phyloP scores from a whole-genome alignment of 2,888 invertebrate genomes.

The Beris morrisii region DNA sequence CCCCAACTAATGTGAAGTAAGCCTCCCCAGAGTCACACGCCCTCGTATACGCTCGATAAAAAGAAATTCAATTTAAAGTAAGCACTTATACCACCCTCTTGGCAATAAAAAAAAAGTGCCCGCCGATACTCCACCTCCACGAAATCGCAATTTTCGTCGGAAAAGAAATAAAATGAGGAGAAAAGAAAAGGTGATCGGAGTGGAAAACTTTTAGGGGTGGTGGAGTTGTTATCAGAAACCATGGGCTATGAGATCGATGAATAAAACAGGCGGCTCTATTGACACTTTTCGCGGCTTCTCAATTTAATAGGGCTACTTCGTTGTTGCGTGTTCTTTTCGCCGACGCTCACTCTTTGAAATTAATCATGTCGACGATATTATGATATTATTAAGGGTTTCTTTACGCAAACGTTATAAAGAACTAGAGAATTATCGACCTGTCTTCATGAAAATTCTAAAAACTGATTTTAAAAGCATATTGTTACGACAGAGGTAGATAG shows the following conservation, averaged over 20 bases:
- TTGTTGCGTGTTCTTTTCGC: slow-evolving; percentile 6
- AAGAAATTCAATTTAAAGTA: slow-evolving; percentile 39
- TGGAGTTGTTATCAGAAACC: slow-evolving; percentile 20
- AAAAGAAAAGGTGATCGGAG: slow-evolving; percentile 25
- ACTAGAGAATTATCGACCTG: no score
- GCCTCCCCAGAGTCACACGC: slow-evolving; percentile 9
- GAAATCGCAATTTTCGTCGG: slow-evolving; percentile 18
- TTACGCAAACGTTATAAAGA: no score
- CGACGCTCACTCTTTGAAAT: slow-evolving; percentile 18
- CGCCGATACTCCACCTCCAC: background rate
- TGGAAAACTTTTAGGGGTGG: slow-evolving; percentile 4
- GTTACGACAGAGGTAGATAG: no score
- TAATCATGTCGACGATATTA: slow-evolving; percentile 20
- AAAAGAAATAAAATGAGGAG: slow-evolving; percentile 19
- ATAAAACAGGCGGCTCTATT: slow-evolving; percentile 33
- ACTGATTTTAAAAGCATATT: no score
- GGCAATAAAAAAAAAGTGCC: slow-evolving; percentile 25
- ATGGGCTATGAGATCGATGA: slow-evolving; percentile 31
- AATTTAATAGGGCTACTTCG: slow-evolving; percentile 34
- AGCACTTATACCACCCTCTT: slow-evolving; percentile 36
- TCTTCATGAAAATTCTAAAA: no score
- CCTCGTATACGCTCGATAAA: slow-evolving; percentile 30
- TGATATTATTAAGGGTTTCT: no score
- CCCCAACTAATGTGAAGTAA: background rate
- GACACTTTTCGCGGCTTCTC: slow-evolving; percentile 37